Evolutionary conservation across 2,797 vertebrate genomes (phyloP).

Genomic region (Cossypha dichroa): DNA sequence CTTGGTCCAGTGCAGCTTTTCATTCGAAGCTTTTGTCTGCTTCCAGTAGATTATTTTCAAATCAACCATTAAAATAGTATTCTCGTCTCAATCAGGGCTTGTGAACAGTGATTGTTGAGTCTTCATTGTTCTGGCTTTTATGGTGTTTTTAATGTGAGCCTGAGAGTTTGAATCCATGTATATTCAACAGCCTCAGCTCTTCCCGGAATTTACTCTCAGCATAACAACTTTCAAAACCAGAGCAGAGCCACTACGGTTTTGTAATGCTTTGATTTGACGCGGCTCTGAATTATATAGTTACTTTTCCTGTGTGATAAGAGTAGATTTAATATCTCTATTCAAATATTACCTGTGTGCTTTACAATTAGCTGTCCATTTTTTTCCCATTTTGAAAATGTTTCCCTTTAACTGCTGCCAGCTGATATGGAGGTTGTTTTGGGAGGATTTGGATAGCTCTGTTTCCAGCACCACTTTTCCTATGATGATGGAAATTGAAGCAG

Average conservation of each 20-base stretch:
- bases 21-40: not conserved
- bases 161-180: accelerated
- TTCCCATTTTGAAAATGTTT: not conserved
- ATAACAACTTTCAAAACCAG: accelerated
- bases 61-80: not conserved
- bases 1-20: not conserved
- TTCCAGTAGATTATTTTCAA: not conserved
- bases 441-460: not conserved
- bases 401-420: not conserved
- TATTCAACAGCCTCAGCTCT: not conserved
- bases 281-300: not conserved
- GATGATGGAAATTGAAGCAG: not conserved
- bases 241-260: not conserved
- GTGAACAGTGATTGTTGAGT: not conserved
- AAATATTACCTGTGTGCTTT: constrained; percentile 21
- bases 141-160: not conserved
- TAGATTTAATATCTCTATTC: not conserved
- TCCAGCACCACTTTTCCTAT: not conserved
- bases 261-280: not conserved
- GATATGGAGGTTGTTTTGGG: not conserved
- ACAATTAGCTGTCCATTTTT: not conserved
- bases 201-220: not conserved
- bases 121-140: not conserved
- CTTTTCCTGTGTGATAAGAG: not conserved
- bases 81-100: accelerated